Conservation (phyloP, 2,113 vertebrate genomes). For the Silurus asotus region DNA sequence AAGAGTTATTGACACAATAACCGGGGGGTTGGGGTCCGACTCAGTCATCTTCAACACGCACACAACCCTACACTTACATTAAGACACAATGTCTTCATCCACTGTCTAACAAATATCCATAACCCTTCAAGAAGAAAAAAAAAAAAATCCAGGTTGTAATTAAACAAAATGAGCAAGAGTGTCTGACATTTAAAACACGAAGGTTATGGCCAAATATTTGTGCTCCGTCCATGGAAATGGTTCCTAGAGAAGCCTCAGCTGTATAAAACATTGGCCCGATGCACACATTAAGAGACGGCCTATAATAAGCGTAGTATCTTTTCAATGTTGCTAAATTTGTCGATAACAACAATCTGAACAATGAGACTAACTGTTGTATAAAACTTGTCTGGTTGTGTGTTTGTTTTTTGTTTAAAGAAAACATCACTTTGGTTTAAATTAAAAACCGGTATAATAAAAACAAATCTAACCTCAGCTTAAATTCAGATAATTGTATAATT, state of each 20-base stretch:
- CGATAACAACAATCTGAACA: too few species aligned
- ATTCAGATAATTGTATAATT: neutral
- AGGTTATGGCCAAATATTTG: neutral
- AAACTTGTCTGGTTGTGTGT: neutral
- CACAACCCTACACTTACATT: neutral
- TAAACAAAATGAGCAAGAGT: neutral
- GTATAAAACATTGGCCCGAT: neutral
- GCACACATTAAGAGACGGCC: neutral
- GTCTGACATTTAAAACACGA: neutral
- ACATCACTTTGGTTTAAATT: neutral
- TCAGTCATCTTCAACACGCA: too few species aligned
- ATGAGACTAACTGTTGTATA: neutral
- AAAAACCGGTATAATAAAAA: neutral
- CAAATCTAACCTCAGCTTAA: neutral
- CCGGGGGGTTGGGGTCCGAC: constrained; percentile 58
- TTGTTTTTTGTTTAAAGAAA: neutral
- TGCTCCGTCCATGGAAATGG: neutral
- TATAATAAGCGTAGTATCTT: neutral
- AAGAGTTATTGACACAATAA: constrained; percentile 64
- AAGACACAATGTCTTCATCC: neutral
- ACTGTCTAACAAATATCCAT: neutral
- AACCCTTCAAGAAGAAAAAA: neutral
- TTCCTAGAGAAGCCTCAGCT: neutral
- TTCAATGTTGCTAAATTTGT: too few species aligned
- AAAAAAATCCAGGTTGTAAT: neutral